A percentile compares a stretch with the other conserved stretches of the same genome.
phyloP scores from a whole-genome alignment of 1,140 invertebrate species.

The Ephestia elutella region DNA sequence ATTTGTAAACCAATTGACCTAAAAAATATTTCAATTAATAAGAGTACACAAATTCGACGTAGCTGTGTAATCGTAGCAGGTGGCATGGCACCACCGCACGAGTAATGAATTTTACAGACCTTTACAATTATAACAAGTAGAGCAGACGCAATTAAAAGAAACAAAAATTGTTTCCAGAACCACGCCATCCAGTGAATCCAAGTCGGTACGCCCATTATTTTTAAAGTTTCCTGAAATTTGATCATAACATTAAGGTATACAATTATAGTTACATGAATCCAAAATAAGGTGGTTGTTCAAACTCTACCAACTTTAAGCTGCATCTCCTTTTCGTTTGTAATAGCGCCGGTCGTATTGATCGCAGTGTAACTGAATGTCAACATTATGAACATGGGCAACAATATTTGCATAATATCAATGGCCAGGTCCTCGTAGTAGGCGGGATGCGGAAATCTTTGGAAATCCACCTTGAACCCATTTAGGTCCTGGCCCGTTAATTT shows the following conservation, averaged over 20 bases:
- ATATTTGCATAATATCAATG: constrained; percentile 77
- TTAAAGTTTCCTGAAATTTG: constrained; percentile 78
- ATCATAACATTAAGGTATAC: not conserved
- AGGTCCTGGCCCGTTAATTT: constrained; percentile 59
- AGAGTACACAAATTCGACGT: not conserved
- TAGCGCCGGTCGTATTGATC: constrained; percentile 82
- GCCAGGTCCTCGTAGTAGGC: constrained; percentile 81
- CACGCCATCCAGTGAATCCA: constrained; percentile 90
- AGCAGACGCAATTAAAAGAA: constrained; percentile 76
- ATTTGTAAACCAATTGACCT: constrained; percentile 69
- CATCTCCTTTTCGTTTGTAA: constrained; percentile 78
- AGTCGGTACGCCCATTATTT: constrained; percentile 89
- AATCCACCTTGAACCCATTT: constrained; percentile 39
- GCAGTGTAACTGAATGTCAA: constrained; percentile 85
- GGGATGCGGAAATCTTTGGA: constrained; percentile 86
- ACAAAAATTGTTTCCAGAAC: constrained; percentile 85
- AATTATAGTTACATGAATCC: too few species aligned
- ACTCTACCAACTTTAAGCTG: constrained; percentile 75
- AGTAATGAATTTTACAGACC: constrained; percentile 21
- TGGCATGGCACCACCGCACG: too few species aligned
- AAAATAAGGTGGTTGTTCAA: too few species aligned
- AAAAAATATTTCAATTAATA: constrained; percentile 19
- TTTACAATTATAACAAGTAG: constrained; percentile 75
- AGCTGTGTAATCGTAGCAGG: too few species aligned
- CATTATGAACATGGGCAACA: constrained; percentile 85